A percentile compares a stretch with the other conserved stretches of the same genome.
phyloP scores from a whole-genome alignment of 2,797 vertebrate genomes.

The Eospalax fontanierii region DNA sequence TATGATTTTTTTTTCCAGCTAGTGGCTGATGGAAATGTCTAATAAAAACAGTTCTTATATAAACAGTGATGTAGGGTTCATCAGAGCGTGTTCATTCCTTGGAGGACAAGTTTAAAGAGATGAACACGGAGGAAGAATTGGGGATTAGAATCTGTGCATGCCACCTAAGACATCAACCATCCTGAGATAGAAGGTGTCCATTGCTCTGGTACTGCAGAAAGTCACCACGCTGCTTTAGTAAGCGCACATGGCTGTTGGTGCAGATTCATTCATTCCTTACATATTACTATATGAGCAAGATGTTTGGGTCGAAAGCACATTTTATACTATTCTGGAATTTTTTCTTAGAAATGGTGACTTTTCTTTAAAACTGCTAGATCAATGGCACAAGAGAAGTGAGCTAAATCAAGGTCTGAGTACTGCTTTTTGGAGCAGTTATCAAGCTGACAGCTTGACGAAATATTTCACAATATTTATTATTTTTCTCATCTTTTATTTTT shows the following conservation, averaged over 20 bases:
- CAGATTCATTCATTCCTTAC: neutral
- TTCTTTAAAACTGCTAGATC: neutral
- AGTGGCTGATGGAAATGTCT: neutral
- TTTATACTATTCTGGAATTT: neutral
- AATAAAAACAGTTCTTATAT: neutral
- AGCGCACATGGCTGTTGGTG: neutral
- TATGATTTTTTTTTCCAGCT: neutral
- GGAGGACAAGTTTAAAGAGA: slow-evolving; percentile 2
- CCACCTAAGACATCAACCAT: neutral
- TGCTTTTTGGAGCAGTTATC: neutral
- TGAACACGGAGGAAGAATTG: neutral
- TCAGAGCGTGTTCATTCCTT: neutral
- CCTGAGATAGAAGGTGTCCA: neutral
- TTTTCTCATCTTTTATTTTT: neutral
- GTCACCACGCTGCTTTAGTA: neutral
- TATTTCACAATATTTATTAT: no score
- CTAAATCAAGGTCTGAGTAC: neutral
- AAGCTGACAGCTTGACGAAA: neutral
- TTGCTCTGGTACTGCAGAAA: neutral
- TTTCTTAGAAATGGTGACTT: neutral
- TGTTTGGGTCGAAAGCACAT: neutral
- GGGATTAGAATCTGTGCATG: neutral
- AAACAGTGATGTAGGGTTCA: neutral
- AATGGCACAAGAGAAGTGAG: neutral
- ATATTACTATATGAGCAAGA: neutral